Percentiles rank a stretch among this genome's conserved stretches.
Conservation (phyloP, 1,140 invertebrate genomes). For the Cyclina sinensis region DNA sequence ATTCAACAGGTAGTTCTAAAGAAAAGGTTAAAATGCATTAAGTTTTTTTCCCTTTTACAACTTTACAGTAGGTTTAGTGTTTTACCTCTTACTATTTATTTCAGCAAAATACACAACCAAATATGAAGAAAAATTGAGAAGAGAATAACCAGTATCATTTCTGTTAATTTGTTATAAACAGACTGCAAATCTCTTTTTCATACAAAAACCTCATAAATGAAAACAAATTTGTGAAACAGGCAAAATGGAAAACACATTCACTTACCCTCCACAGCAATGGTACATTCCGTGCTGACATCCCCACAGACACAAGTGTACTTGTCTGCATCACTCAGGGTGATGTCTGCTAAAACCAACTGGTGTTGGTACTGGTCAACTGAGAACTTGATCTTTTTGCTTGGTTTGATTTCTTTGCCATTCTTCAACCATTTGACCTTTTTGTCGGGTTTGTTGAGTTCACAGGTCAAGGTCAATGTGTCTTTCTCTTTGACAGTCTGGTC, state of each 20-base stretch:
- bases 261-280: constrained; percentile 74
- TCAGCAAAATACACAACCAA: too few relatives aligned
- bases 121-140: too few relatives aligned
- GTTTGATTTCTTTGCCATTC: constrained; percentile 85
- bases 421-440: constrained; percentile 84
- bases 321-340: constrained; percentile 73
- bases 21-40: too few relatives aligned
- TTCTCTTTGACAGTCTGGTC: constrained; percentile 78
- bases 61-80: too few relatives aligned
- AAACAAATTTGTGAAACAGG: too few relatives aligned
- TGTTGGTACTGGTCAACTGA: constrained; percentile 73
- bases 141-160: too few relatives aligned
- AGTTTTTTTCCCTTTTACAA: too few relatives aligned
- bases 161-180: too few relatives aligned
- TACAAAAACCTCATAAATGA: too few relatives aligned
- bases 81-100: too few relatives aligned
- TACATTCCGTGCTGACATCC: constrained; percentile 72
- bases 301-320: constrained; percentile 81
- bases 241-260: too few relatives aligned
- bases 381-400: constrained; percentile 84
- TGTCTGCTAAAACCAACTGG: constrained; percentile 73
- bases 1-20: constrained; percentile 70
- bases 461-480: constrained; percentile 80
- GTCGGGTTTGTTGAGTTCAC: constrained; percentile 83
- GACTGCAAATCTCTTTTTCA: too few relatives aligned